Base-by-base conservation (phyloP, 2,888 invertebrate genomes). In the Polymixis flavicincta region DNA sequence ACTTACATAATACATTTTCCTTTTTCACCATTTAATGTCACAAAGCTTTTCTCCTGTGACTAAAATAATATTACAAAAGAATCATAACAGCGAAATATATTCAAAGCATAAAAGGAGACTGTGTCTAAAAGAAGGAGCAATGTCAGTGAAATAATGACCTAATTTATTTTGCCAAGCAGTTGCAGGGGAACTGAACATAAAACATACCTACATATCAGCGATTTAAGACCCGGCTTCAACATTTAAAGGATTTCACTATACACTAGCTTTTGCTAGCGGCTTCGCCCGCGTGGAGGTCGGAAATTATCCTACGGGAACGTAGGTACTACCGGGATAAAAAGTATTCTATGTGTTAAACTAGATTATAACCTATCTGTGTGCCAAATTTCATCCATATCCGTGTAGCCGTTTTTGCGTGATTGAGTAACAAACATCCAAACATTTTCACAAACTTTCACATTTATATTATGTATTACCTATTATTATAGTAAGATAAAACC, bases 111-210 rank as follows among this genome's bases (percentile, higher is more conserved):
- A 78, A 73, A 74, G 71, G 25, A 73, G 32, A 32, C 54, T 60
- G 60, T 67, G 52, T 79, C 55, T 71, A 52, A 84, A 80, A 80
- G 75, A 76, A 73, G 63, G 68, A 66, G 78, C 54, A 67, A 73
- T 74, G 81, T 77, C 85, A 83, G 81, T 55, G 68, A 74, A 81
- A 79, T 85, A 84, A 85, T 84, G 76, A 66, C 74, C 76, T 78
- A 82, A 86, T 85, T 86, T 78, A 86, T 86, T 83, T 80, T 70
- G 61, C 70, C 76, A 74, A 80, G 87, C 64, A 76, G 83, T 77
- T 84, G 78, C 76, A 86, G 25, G 59, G 59, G 65, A 78, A 82
- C 78, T 74, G 74, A 78, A 79, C 86, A 76, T 78, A 77, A 85
- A 87, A 71, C 48, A 76, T 74, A 77, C 42, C 42, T 45, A 45